A percentile compares a stretch with the other conserved stretches of the same genome.
Evolutionary conservation across 1,140 invertebrate species (phyloP).

Genomic region (Drosophila seguyi): DNA sequence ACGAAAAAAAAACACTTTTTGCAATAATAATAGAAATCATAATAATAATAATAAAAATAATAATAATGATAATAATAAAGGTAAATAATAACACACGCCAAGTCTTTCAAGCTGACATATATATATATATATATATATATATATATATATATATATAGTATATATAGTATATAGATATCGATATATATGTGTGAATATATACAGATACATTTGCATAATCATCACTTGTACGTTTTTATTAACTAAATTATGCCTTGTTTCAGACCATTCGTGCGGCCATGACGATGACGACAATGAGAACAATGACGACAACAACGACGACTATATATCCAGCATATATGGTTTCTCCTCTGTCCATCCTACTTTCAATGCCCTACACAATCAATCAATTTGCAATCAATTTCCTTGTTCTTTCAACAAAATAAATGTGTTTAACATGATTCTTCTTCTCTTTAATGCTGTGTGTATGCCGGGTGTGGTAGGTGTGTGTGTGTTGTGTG

Average conservation of each 20-base stretch:
- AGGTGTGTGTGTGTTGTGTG: conserved; percentile 19
- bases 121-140: conserved; percentile 1
- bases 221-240: conserved; percentile 66
- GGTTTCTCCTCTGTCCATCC: not conserved
- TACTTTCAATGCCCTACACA: conserved; percentile 5
- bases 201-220: conserved; percentile 26
- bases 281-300: conserved; percentile 36
- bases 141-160: not conserved
- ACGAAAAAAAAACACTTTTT: conserved; percentile 7
- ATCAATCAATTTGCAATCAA: conserved; percentile 16
- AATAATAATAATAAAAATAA: conserved; percentile 26
- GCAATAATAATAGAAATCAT: conserved; percentile 26
- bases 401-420: conserved; percentile 23
- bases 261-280: conserved; percentile 25
- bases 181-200: conserved; percentile 46
- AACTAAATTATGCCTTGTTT: conserved; percentile 47
- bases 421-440: conserved; percentile 50
- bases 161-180: conserved; percentile 1
- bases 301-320: conserved; percentile 21
- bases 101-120: conserved; percentile 43
- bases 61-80: conserved; percentile 44
- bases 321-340: conserved; percentile 20
- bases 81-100: conserved; percentile 47
- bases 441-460: conserved; percentile 4
- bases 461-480: conserved; percentile 9